A percentile compares a stretch with the other conserved stretches of the same genome.
Conservation (phyloP, 2,888 invertebrate genomes). For the Gisinianus flammeolus region DNA sequence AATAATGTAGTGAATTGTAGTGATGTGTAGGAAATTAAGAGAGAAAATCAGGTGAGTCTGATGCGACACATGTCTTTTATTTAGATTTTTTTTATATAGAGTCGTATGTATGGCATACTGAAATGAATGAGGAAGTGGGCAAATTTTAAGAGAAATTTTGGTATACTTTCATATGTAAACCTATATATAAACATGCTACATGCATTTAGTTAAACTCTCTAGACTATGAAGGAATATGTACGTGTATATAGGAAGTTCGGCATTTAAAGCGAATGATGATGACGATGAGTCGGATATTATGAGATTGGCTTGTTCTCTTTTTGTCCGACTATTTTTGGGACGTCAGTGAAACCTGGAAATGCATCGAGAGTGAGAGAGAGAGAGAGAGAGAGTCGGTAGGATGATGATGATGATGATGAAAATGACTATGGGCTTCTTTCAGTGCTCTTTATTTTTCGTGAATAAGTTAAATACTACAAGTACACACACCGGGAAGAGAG, state of each 20-base stretch:
- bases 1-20: neutral
- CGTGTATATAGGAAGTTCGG: constrained; percentile 2
- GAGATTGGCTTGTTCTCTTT: constrained; percentile 48
- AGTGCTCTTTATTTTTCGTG: neutral
- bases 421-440: constrained; percentile 1
- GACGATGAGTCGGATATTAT: constrained; percentile 38
- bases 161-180: neutral
- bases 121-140: constrained; percentile 54
- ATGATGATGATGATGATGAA: neutral
- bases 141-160: constrained; percentile 43
- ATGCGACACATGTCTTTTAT: constrained; percentile 16
- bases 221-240: neutral
- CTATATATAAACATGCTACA: neutral
- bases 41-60: constrained; percentile 30
- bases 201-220: neutral
- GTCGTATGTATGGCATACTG: constrained; percentile 26
- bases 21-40: neutral
- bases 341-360: constrained; percentile 38
- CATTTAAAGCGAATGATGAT: constrained; percentile 19
- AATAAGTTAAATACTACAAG: neutral
- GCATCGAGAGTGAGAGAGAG: constrained; percentile 6
- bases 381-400: constrained; percentile 22
- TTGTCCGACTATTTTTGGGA: constrained; percentile 56
- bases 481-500: neutral
- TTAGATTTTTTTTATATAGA: neutral